Percentiles rank a stretch among this genome's conserved stretches.
phyloP scores from a whole-genome alignment of 2,113 vertebrate genomes.

The Dipodomys merriami region DNA sequence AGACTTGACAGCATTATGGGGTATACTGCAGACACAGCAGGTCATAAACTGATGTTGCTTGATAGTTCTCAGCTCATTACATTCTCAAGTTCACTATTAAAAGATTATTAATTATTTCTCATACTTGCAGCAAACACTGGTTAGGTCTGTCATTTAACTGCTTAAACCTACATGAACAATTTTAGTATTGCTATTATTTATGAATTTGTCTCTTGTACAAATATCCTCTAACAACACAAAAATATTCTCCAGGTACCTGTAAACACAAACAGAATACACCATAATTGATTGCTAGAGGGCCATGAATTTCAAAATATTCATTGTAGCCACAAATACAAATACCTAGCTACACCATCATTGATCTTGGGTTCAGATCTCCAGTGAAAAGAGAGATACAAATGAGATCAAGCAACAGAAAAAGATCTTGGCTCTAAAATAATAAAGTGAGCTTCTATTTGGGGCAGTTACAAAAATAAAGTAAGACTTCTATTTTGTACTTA shows the following conservation, averaged over 20 bases:
- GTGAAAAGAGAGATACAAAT: not conserved
- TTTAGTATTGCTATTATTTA: not conserved
- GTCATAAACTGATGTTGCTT: not conserved
- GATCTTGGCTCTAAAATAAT: not conserved
- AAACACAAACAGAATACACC: not conserved
- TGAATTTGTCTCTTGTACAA: not conserved
- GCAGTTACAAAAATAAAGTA: not conserved
- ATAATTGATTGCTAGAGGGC: not conserved
- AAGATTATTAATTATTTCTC: not conserved
- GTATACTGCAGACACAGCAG: fast-evolving
- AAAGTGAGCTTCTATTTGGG: not conserved
- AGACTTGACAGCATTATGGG: too few species aligned
- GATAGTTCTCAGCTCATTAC: not conserved
- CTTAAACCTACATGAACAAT: not conserved
- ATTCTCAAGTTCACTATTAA: not conserved
- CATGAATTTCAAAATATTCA: not conserved
- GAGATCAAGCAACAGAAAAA: not conserved
- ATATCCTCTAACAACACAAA: not conserved
- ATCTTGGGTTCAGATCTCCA: not conserved
- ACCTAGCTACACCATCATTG: not conserved
- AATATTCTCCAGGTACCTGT: not conserved
- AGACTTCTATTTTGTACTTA: not conserved
- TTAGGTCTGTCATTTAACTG: not conserved
- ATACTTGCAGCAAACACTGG: not conserved
- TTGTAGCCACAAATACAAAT: too few species aligned